These are phyloP conservation scores for Cebus imitator DNA, from an alignment of 2,113 vertebrate genomes.

Conservation along the genomic window DNA sequence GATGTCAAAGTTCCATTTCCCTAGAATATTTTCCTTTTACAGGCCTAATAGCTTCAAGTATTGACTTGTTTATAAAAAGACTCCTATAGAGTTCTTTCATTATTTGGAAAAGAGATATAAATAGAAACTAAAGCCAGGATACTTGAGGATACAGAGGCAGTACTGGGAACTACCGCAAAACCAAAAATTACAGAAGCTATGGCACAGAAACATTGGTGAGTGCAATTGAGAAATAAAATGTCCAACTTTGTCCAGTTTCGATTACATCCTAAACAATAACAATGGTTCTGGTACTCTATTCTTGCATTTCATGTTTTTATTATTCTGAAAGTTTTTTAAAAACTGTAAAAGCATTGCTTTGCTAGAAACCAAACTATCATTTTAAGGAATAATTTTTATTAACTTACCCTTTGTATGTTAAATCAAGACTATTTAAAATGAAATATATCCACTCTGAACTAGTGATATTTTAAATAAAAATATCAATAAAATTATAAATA, in stretches of 20 bases:
- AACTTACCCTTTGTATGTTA: not conserved
- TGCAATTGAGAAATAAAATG: not conserved
- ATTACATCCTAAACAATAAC: not conserved
- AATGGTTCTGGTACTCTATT: not conserved
- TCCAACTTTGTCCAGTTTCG: not conserved
- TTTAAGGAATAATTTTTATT: not conserved
- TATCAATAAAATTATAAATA: not conserved
- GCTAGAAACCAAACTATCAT: not conserved
- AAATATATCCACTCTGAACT: not conserved
- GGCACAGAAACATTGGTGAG: not conserved
- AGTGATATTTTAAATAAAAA: constrained; percentile 4
- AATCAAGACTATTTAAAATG: not conserved
- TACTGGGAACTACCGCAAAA: not conserved
- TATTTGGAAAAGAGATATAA: not conserved
- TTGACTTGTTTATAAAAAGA: not conserved
- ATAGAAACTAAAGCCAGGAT: not conserved
- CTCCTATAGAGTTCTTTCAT: not conserved
- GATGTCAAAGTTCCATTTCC: not conserved
- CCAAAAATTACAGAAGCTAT: not conserved
- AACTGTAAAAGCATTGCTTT: not conserved
- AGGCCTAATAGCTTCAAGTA: not conserved
- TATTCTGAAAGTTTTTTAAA: not conserved
- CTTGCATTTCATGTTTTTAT: not conserved
- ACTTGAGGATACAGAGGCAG: not conserved
- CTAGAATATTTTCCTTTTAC: not conserved